Evolutionary conservation across 53 echinoderm and acorn worm genomes (phyloP).

Genomic region (Stichopus horrens): DNA sequence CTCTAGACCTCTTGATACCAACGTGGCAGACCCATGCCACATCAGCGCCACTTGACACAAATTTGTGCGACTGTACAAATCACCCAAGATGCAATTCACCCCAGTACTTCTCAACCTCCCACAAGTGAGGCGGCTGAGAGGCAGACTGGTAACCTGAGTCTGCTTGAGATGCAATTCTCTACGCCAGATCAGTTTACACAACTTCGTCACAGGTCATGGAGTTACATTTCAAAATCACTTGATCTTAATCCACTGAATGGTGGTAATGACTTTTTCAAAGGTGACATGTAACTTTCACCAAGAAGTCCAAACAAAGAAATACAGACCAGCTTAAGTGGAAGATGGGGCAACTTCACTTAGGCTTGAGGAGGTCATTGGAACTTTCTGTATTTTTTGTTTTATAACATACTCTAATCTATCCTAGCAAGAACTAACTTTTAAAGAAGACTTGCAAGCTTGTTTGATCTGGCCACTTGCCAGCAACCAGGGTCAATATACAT

Average conservation of each 20-base stretch:
- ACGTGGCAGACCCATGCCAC: background rate
- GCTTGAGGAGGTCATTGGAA: background rate
- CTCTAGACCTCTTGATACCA: background rate
- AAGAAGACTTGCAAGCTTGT: background rate
- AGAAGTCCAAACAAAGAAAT: background rate
- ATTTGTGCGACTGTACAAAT: background rate
- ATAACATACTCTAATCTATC: background rate
- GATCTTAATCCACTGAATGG: background rate
- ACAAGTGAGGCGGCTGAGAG: slow-evolving; percentile 21
- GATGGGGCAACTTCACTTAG: background rate
- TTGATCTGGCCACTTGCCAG: background rate
- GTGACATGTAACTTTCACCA: slow-evolving; percentile 6
- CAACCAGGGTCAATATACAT: background rate
- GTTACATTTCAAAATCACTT: background rate
- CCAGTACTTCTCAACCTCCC: slow-evolving; percentile 33
- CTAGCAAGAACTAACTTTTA: background rate
- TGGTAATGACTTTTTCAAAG: background rate
- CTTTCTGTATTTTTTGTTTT: background rate
- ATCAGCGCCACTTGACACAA: slow-evolving; percentile 25
- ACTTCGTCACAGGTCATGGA: slow-evolving; percentile 1
- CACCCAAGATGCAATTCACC: slow-evolving; percentile 30
- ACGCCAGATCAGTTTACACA: slow-evolving; percentile 33
- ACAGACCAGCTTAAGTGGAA: background rate
- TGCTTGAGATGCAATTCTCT: slow-evolving; percentile 1
- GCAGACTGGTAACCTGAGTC: slow-evolving; percentile 8